These are phyloP conservation scores for Choristoneura rosaceana DNA, from an alignment of 2,888 invertebrate species.

Conservation along the genomic window DNA sequence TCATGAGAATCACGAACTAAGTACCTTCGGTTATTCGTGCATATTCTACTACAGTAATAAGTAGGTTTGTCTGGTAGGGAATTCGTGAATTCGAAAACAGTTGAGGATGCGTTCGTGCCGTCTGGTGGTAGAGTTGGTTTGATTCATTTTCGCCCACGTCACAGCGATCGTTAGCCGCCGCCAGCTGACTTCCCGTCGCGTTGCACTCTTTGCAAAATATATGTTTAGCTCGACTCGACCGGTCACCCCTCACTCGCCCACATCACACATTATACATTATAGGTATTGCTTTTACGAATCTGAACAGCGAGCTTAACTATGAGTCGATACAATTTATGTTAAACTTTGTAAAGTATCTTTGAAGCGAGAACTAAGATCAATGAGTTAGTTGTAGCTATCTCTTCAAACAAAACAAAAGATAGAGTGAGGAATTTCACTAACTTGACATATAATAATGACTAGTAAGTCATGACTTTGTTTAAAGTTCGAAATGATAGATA, in stretches of 20 bases:
- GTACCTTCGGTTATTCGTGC: constrained; percentile 55
- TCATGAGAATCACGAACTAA: constrained; percentile 50
- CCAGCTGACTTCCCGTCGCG: constrained; percentile 72
- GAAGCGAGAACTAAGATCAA: neutral
- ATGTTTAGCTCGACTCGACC: constrained; percentile 49
- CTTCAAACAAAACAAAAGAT: neutral
- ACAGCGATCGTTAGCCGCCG: constrained; percentile 50
- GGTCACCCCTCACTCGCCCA: constrained; percentile 16
- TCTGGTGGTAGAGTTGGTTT: constrained; percentile 38
- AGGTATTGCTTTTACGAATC: constrained; percentile 5
- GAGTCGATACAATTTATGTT: constrained; percentile 40
- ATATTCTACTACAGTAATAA: constrained; percentile 8
- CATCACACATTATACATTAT: neutral
- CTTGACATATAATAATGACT: neutral
- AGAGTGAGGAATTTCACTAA: neutral
- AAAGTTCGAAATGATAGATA: no score
- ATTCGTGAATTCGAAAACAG: constrained; percentile 53
- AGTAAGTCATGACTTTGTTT: no score
- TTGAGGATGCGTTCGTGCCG: constrained; percentile 7
- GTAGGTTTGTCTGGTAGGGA: neutral
- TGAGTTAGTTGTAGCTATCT: neutral
- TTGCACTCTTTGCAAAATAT: constrained; percentile 65
- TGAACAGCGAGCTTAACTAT: neutral
- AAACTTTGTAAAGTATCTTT: neutral
- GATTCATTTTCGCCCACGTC: constrained; percentile 41